These are phyloP conservation scores for Psilopsiagon aymara DNA, from an alignment of 2,113 vertebrate genomes.

Conservation along the genomic window DNA sequence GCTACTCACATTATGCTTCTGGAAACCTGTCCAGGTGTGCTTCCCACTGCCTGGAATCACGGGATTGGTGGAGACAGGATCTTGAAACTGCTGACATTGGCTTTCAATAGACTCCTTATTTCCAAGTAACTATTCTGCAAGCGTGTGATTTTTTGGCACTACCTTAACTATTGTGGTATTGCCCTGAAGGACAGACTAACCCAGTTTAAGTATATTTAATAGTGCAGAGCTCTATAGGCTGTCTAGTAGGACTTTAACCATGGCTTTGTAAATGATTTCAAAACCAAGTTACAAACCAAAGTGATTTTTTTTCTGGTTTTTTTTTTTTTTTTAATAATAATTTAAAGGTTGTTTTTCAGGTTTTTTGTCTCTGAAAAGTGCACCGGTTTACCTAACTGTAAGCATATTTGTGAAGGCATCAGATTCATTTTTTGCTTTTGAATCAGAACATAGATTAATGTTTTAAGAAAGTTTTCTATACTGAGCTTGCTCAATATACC, in stretches of 20 bases:
- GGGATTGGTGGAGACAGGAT: neutral
- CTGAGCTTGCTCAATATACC: neutral
- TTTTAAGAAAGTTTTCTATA: neutral
- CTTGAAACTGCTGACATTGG: slow-evolving; percentile 4
- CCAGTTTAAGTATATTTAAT: slow-evolving; percentile 48
- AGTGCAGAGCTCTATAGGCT: slow-evolving; percentile 2
- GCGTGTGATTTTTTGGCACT: slow-evolving; percentile 47
- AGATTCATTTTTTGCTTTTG: neutral
- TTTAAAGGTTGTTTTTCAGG: neutral
- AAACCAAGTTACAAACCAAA: slow-evolving; percentile 25
- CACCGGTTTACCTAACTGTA: neutral
- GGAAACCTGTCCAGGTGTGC: slow-evolving; percentile 5
- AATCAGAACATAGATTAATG: neutral
- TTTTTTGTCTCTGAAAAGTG: neutral
- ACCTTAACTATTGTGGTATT: slow-evolving; percentile 50
- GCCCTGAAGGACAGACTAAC: slow-evolving; percentile 60
- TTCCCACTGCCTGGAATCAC: neutral
- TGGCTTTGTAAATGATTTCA: slow-evolving; percentile 46
- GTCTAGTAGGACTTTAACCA: slow-evolving; percentile 36
- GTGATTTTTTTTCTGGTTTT: neutral
- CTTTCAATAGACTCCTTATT: slow-evolving; percentile 26
- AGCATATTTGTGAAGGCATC: neutral
- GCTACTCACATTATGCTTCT: neutral
- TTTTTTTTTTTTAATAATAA: neutral
- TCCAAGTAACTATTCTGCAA: slow-evolving; percentile 55